Percentiles rank a stretch among this genome's conserved stretches.
Evolutionary conservation across 2,888 invertebrate genomes (phyloP).

Genomic region (Hyalella azteca): DNA sequence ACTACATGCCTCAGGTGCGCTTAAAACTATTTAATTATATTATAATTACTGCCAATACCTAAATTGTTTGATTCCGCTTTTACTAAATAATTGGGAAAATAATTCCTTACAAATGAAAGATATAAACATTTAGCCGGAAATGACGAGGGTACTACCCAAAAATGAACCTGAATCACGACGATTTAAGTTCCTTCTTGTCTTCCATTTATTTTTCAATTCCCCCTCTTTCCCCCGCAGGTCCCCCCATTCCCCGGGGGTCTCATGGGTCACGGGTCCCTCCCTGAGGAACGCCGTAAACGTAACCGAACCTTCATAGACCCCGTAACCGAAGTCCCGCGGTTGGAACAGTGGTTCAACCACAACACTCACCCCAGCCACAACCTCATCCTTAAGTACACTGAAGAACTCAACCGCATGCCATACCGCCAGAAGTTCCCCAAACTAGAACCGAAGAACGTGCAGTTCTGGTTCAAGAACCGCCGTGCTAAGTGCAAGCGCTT

Average conservation of each 20-base stretch:
- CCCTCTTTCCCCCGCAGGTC: constrained; percentile 38
- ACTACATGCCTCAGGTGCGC: constrained; percentile 58
- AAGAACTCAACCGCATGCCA: constrained; percentile 94
- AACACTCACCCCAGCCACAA: constrained; percentile 99
- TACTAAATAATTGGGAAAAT: too few species aligned
- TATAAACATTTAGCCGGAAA: too few species aligned
- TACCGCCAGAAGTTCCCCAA: constrained; percentile 97
- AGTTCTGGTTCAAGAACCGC: constrained; percentile 99
- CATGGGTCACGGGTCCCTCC: constrained; percentile 42
- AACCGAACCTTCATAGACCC: constrained; percentile 99
- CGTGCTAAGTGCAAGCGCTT: constrained; percentile 97
- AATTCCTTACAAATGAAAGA: too few species aligned
- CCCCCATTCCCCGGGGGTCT: constrained; percentile 55
- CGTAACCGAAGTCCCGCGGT: constrained; percentile 92
- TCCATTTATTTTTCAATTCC: neutral
- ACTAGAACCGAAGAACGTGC: constrained; percentile 98
- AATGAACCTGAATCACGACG: too few species aligned
- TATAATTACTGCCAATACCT: too few species aligned
- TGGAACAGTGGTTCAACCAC: constrained; percentile 94
- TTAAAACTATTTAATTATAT: too few species aligned
- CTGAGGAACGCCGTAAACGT: constrained; percentile 72
- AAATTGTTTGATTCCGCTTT: too few species aligned
- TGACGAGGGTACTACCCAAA: too few species aligned
- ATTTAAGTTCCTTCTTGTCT: too few species aligned
- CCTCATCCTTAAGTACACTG: constrained; percentile 95